Evolutionary conservation across 2,113 vertebrate species (phyloP).

Genomic region (Guaruba guarouba): DNA sequence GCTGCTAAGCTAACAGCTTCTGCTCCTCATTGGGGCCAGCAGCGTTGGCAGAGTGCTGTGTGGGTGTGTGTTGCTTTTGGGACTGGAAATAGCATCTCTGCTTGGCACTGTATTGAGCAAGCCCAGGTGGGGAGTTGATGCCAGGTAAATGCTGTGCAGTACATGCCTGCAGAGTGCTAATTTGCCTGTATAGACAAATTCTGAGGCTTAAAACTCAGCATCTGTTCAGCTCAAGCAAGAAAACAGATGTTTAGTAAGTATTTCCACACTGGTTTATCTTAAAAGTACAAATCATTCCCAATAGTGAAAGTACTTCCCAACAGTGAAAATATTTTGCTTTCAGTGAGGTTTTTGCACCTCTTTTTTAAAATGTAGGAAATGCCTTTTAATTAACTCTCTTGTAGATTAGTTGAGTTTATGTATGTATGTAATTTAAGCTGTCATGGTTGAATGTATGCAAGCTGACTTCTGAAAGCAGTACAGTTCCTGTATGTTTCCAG

Average conservation of each 20-base stretch:
- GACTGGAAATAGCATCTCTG: constrained; percentile 4
- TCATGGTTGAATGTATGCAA: neutral
- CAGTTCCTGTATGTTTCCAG: neutral
- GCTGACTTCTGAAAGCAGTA: neutral
- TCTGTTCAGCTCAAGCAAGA: neutral
- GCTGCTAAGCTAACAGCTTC: neutral
- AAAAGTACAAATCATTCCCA: neutral
- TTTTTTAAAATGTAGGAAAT: neutral
- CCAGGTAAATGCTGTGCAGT: neutral
- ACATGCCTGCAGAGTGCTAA: neutral
- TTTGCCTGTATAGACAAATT: neutral
- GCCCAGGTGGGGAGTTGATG: neutral
- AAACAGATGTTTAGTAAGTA: neutral
- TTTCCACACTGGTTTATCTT: neutral
- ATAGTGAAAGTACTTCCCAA: neutral
- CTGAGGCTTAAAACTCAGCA: neutral
- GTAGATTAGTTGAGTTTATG: neutral
- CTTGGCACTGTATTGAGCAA: neutral
- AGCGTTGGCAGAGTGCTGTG: neutral
- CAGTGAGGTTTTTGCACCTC: neutral
- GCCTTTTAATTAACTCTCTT: neutral
- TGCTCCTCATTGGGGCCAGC: neutral
- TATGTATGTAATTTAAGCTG: neutral
- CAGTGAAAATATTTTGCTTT: neutral
- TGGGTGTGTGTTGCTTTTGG: neutral